Evolutionary conservation across 1,140 invertebrate species (phyloP), one percentile per base, ranked within the genome.

Genomic region (Holcopasites calliopsidis): DNA sequence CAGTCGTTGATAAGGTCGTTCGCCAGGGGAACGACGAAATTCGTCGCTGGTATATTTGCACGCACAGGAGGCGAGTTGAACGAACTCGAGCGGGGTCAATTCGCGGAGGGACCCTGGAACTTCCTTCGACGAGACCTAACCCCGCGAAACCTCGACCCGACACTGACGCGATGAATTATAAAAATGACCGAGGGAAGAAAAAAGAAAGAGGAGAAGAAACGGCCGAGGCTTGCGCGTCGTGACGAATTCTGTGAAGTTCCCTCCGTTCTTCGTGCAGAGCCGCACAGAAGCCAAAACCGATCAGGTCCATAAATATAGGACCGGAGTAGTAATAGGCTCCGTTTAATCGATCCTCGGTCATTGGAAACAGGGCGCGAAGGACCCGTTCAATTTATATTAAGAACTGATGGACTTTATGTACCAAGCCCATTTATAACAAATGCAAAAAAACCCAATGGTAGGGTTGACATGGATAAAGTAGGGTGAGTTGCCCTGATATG

Each of bases 101-200:
- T 83, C 49, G 80, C 7, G 31, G 47, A 31, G 74, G 42, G 49
- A 35, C 76, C 70, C 72, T 77, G 65, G 68, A 72, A 78, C 80
- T 83, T 83, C 64, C 62, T 82, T 82, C 80, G 68, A 38, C 62
- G 69, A 64, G 80, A 83, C 76, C 82, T 83, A 79, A 83, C 80
- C 80, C 70, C 58, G 55, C 3, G 64, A 42, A 64, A 74, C 80
- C 78, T 74, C 81, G 57, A 69, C 58, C 55, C 58, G 79, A 68
- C 73, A 76, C 70, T 80, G 77, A 79, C 64, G 42, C 66, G 64
- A 80, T 71, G 65, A 76, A 66, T 58, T 64, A 58, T 26, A 47
- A 81, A 82, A 76, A 64, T 71, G 72, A 65, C 28, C 11, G n/a
- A 13, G 13, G 6, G 23, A 6, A 26, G 11, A 31, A 31, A 8